Percentiles rank a stretch among this genome's conserved stretches.
phyloP scores from a whole-genome alignment of 2,888 invertebrate genomes.

The Hemicrepidius hirtus region DNA sequence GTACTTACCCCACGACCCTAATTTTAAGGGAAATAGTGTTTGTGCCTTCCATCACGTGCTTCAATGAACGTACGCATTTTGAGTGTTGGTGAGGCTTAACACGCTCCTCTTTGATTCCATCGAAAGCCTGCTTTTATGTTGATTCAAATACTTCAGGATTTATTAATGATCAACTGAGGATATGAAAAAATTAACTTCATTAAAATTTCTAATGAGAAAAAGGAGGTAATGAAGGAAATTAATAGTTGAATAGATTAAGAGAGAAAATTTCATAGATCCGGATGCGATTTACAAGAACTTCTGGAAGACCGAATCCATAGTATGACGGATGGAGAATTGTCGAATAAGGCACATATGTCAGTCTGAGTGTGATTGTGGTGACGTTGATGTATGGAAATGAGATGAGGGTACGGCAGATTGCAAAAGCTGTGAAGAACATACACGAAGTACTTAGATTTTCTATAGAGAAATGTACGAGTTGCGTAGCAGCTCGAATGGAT shows the following conservation, averaged over 20 bases:
- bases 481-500: constrained; percentile 12
- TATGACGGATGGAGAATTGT: constrained; percentile 43
- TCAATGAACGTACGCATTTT: constrained; percentile 9
- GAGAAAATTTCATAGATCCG: constrained; percentile 2
- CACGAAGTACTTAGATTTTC: constrained; percentile 22
- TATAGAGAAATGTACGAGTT: constrained; percentile 12
- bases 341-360: constrained; percentile 46
- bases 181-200: no score
- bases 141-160: no score
- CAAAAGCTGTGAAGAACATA: constrained; percentile 32
- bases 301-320: constrained; percentile 35
- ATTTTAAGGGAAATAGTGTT: constrained; percentile 19
- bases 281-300: constrained; percentile 30
- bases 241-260: background rate
- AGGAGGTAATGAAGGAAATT: no score
- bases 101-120: no score
- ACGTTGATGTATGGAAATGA: constrained; percentile 46
- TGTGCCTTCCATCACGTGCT: constrained; percentile 2
- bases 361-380: constrained; percentile 36
- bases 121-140: no score
- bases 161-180: no score
- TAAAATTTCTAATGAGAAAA: background rate
- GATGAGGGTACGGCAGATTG: constrained; percentile 42
- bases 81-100: background rate
- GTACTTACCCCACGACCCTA: constrained; percentile 9